Base-by-base conservation (phyloP, 2,888 invertebrate species). In the Parapristionchus giblindavisi region DNA sequence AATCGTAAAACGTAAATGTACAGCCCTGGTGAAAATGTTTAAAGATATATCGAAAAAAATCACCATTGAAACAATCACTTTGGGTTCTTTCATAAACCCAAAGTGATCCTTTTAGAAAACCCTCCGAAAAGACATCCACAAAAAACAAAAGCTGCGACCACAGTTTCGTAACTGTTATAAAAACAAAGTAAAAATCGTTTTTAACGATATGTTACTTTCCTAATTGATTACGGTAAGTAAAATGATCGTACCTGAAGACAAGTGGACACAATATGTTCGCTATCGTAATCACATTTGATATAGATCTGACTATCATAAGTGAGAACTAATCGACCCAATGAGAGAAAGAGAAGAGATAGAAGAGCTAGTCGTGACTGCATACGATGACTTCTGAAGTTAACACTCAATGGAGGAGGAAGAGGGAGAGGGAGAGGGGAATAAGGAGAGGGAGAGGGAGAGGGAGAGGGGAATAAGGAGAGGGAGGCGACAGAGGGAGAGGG, bases 191-290 rank as follows among this genome's bases (percentile, higher is more conserved):
- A n/a, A n/a, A n/a, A n/a, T n/a, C n/a, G n/a, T n/a, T n/a, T n/a
- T n/a, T n/a, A n/a, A n/a, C n/a, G n/a, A n/a, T n/a, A n/a, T n/a
- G n/a, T n/a, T n/a, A n/a, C n/a, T n/a, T n/a, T n/a, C n/a, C n/a
- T n/a, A n/a, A n/a, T n/a, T n/a, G n/a, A n/a, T n/a, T n/a, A n/a
- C n/a, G n/a, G n/a, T n/a, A n/a, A n/a, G n/a, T n/a, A n/a, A 29
- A 32, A 32, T 0, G 0, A 63, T 75, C 76, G 40, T 38, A 81
- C 83, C 81, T 83, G 83, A 14, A 83, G 74, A 77, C 83, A 83
- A 29, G 77, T 75, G 76, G 77, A 80, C 38, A 83, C 81, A 40
- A 75, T 79, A 56, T 80, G 81, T 76, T 83, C 83, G 36, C 80
- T 80, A 5, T 52, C 21, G 73, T 81, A 83, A 36, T 79, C 80